Evolutionary conservation across 1,140 invertebrate species (phyloP).

Genomic region (Lerema accius): DNA sequence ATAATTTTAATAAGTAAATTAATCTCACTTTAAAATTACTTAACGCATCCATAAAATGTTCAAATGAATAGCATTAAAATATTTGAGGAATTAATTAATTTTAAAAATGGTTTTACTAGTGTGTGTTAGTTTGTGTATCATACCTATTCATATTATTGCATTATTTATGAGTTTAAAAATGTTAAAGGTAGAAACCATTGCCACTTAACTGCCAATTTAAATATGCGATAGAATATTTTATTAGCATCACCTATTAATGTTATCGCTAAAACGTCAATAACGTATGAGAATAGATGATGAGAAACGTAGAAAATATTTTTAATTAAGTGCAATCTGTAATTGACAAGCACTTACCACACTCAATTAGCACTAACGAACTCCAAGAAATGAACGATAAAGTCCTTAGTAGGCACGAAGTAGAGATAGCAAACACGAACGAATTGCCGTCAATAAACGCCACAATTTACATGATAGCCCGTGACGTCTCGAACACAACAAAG

Average conservation of each 20-base stretch:
- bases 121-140: too few relatives aligned
- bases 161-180: too few relatives aligned
- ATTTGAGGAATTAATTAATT: too few relatives aligned
- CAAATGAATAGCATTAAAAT: neutral
- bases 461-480: conserved; percentile 68
- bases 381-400: conserved; percentile 49
- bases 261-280: conserved; percentile 28
- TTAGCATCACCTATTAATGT: conserved; percentile 4
- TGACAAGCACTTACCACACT: conserved; percentile 53
- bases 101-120: too few relatives aligned
- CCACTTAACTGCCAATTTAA: neutral
- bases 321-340: conserved; percentile 38
- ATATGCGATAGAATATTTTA: neutral
- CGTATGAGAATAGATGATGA: conserved; percentile 19
- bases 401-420: conserved; percentile 59
- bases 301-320: conserved; percentile 27
- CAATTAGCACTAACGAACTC: conserved; percentile 47
- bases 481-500: conserved; percentile 63
- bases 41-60: conserved; percentile 1
- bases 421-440: conserved; percentile 59
- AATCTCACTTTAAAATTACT: neutral
- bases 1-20: neutral
- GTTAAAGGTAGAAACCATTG: too few relatives aligned
- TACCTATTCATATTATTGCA: too few relatives aligned
- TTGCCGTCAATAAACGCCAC: conserved; percentile 63